phyloP scores from a whole-genome alignment of 2,113 vertebrate genomes.

The Pachyramphus minor region DNA sequence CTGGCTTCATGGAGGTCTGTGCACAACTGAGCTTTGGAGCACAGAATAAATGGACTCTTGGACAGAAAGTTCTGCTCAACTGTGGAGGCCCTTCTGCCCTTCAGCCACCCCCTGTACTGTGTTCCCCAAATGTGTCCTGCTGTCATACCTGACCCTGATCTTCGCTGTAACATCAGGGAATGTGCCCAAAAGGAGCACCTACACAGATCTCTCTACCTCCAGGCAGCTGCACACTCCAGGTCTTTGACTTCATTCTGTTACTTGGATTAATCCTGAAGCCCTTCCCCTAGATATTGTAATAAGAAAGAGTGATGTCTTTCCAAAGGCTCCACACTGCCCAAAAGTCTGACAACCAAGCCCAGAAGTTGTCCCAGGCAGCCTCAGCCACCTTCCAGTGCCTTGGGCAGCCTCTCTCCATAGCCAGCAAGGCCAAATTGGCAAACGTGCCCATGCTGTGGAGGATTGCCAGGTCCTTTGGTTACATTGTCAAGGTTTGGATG shows the following conservation, averaged over 20 bases:
- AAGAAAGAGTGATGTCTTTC: neutral
- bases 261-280: neutral
- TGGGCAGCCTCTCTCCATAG: neutral
- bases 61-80: neutral
- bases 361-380: neutral
- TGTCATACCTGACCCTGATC: neutral
- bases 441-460: fast-evolving
- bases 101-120: neutral
- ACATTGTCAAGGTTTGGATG: neutral
- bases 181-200: neutral
- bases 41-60: neutral
- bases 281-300: neutral
- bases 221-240: neutral
- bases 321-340: neutral
- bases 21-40: neutral
- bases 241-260: neutral
- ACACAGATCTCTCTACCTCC: neutral
- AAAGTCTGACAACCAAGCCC: neutral
- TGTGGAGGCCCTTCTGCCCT: neutral
- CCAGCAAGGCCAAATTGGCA: neutral
- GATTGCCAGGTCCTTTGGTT: neutral
- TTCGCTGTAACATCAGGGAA: neutral
- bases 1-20: neutral
- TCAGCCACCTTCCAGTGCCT: neutral
- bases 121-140: neutral